phyloP scores from a whole-genome alignment of 2,797 vertebrate species.

The Balearica regulorum region DNA sequence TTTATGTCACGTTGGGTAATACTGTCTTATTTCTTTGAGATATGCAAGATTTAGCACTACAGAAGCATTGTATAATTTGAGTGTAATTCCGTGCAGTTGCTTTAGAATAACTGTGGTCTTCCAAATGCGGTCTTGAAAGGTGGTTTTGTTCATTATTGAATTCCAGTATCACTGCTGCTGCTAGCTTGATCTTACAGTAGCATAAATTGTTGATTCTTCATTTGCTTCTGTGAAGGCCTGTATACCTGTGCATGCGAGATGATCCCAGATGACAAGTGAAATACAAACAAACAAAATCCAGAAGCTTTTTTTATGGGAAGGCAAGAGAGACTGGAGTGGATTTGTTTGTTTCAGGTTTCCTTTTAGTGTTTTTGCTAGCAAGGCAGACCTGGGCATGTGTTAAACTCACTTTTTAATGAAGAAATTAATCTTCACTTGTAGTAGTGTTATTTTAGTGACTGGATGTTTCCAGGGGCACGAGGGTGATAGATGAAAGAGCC shows the following conservation, averaged over 20 bases:
- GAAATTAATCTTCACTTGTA: neutral
- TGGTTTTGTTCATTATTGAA: neutral
- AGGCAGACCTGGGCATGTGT: neutral
- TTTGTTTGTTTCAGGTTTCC: neutral
- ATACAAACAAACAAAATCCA: neutral
- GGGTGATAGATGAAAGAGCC: neutral
- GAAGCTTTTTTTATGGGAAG: neutral
- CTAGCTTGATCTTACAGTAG: neutral
- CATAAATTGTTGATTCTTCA: neutral
- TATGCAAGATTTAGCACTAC: neutral
- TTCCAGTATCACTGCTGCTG: neutral
- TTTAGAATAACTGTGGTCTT: neutral
- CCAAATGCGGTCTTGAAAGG: neutral
- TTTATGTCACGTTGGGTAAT: neutral
- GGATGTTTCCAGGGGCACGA: neutral
- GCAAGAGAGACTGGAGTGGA: neutral
- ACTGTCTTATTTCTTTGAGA: neutral
- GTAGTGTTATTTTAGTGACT: neutral
- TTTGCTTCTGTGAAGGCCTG: neutral
- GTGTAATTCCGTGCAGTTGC: neutral
- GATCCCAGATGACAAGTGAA: neutral
- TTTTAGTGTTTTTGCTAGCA: neutral
- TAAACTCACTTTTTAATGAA: neutral
- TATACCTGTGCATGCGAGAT: neutral
- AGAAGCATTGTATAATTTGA: neutral